Evolutionary conservation across 2,113 vertebrate genomes (phyloP), one percentile per base, ranked within the genome.

Genomic region (Coturnix japonica): DNA sequence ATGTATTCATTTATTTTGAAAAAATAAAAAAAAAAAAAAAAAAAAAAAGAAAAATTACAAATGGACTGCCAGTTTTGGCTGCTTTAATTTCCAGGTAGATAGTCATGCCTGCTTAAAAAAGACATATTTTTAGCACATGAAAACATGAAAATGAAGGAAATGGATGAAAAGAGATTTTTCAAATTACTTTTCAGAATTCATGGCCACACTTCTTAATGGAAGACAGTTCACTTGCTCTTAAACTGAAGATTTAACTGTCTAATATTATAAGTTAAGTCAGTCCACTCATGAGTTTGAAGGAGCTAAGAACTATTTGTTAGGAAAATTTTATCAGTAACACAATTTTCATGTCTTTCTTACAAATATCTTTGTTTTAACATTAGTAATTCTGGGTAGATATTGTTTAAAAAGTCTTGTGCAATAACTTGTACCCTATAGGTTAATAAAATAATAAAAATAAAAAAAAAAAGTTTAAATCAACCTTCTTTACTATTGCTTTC

Each of bases 1-100:
- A 80, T 59, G 9, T 46, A 37, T 85, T 80, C 4, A 49, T 82
- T 86, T 84, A 4, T 74, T 81, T 84, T 20, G 3, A 70, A 83
- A 85, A n/a, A n/a, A n/a, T n/a, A 74, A 90, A 78, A 11, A 12
- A 75, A 53, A 60, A 61, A 87, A 77, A 33, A 72, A 60, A 14
- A 12, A 81, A 60, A 87, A 35, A 84, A 7, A 8, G 90, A 72
- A 64, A 61, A 90, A 84, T 91, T 92, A 6, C 53, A 91, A 81
- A 81, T 43, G 6, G 23, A 7, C 14, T 81, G 26, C 33, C 69
- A 30, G 81, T 93, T 93, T 94, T 39, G 26, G 3, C 2, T 65
- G 13, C 0, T 57, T 89, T 89, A 67, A 41, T 87, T 85, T 91
- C 23, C n/a, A 81, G 49, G 30, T 53, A 59, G 37, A 25, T 17